These are phyloP conservation scores for Sesia bembeciformis DNA, from an alignment of 2,888 invertebrate species.

Conservation along the genomic window DNA sequence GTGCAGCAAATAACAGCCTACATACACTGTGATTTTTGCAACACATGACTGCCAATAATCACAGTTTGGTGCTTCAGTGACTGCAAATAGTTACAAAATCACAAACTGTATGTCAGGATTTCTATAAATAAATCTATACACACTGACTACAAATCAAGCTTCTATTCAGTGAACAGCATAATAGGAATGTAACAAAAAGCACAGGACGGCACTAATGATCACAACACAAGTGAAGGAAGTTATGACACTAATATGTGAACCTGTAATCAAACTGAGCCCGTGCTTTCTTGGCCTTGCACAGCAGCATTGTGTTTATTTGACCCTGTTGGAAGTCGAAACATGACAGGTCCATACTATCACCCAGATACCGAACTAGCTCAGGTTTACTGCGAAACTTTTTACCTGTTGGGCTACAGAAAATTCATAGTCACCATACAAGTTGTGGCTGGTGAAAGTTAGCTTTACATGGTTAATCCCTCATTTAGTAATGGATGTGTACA, in stretches of 20 bases:
- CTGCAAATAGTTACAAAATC: too few species aligned
- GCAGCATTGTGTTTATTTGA: conserved; percentile 80
- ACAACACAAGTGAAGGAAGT: conserved; percentile 64
- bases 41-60: not conserved
- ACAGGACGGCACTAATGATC: conserved; percentile 62
- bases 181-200: conserved; percentile 29
- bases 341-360: conserved; percentile 84
- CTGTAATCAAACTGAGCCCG: conserved; percentile 81
- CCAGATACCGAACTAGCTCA: conserved; percentile 84
- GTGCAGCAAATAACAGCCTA: not conserved
- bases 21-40: not conserved
- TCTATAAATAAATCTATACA: not conserved
- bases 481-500: conserved; percentile 34
- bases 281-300: conserved; percentile 82
- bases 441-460: conserved; percentile 10
- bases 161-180: conserved; percentile 18
- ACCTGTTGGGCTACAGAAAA: conserved; percentile 84
- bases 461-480: conserved; percentile 24
- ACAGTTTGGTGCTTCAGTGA: not conserved
- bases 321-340: conserved; percentile 89
- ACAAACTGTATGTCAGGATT: not conserved
- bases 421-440: conserved; percentile 39
- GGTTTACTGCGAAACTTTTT: conserved; percentile 88
- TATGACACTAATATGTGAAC: conserved; percentile 64
- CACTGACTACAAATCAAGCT: conserved; percentile 19